These are phyloP conservation scores for Gavialis gangeticus DNA, from an alignment of 2,113 vertebrate genomes.

Conservation along the genomic window DNA sequence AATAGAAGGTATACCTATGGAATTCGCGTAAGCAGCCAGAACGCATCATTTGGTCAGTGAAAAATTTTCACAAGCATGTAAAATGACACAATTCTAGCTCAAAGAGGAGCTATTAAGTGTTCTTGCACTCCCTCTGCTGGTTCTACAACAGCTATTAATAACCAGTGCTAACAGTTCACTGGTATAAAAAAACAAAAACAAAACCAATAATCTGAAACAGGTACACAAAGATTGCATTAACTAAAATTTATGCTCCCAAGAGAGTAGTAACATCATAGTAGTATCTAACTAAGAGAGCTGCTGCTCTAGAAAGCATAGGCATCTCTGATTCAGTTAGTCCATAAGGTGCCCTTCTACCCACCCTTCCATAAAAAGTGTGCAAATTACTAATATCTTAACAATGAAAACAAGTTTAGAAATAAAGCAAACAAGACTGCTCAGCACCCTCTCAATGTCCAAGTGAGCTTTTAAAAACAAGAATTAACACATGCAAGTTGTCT, in stretches of 20 bases:
- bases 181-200: rapidly evolving
- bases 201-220: background rate
- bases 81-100: rapidly evolving
- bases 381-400: background rate
- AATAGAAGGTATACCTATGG: background rate
- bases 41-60: background rate
- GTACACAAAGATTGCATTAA: background rate
- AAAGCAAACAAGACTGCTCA: rapidly evolving
- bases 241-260: background rate
- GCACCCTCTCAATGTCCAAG: rapidly evolving
- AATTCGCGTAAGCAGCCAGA: background rate
- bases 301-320: background rate
- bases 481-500: background rate
- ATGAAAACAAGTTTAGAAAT: background rate
- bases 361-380: rapidly evolving
- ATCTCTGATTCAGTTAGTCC: background rate
- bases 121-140: slow-evolving; percentile 48
- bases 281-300: background rate
- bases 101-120: background rate
- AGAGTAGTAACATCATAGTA: background rate
- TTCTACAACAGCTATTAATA: background rate
- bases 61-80: background rate
- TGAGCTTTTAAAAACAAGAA: background rate
- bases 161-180: rapidly evolving
- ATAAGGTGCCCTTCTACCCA: too few relatives aligned